These are phyloP conservation scores for Scophthalmus maximus DNA, from an alignment of 2,113 vertebrate genomes.

Conservation along the genomic window DNA sequence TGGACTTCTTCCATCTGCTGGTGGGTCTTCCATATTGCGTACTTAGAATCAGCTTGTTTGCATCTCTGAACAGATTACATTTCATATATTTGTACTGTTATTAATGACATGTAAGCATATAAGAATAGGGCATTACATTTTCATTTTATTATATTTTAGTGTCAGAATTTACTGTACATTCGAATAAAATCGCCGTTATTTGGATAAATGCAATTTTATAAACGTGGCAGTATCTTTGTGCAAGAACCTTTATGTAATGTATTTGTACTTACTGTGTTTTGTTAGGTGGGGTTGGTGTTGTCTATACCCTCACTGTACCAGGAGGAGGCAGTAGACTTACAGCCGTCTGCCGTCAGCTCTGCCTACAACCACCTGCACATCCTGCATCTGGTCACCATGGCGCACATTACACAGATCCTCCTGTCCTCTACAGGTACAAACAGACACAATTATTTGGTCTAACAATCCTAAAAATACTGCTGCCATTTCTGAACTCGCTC, in stretches of 20 bases:
- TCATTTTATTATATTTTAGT: no score
- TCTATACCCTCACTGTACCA: constrained; percentile 94
- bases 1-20: constrained; percentile 95
- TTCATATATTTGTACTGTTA: no score
- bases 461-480: not conserved
- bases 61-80: not conserved
- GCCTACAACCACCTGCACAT: constrained; percentile 95
- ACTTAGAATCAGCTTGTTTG: not conserved
- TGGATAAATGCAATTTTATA: not conserved
- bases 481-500: not conserved
- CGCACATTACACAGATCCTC: constrained; percentile 91
- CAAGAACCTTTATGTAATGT: not conserved
- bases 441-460: not conserved
- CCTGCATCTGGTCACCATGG: constrained; percentile 94
- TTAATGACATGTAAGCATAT: not conserved
- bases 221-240: not conserved
- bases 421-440: constrained; percentile 82
- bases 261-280: not conserved
- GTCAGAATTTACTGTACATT: no score
- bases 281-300: constrained; percentile 91
- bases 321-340: constrained; percentile 91
- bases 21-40: constrained; percentile 78
- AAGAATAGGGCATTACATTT: no score
- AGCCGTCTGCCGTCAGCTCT: constrained; percentile 91
- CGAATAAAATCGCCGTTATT: not conserved